A percentile compares a stretch with the other conserved stretches of the same genome.
phyloP scores from a whole-genome alignment of 2,113 vertebrate species.

The Haliaeetus leucogaster region DNA sequence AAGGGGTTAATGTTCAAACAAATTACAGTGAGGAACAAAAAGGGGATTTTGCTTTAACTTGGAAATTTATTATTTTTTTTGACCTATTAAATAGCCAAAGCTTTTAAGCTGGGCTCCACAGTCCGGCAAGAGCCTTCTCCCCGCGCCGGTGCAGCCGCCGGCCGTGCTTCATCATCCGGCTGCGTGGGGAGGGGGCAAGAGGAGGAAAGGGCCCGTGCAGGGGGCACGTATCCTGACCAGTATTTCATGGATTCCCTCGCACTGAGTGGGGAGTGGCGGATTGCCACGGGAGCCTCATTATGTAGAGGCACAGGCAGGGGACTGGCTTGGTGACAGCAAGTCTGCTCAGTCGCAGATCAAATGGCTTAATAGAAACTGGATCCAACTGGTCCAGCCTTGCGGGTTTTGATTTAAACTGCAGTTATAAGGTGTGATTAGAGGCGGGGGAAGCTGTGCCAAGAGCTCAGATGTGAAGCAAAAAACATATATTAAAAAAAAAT shows the following conservation, averaged over 20 bases:
- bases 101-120: background rate
- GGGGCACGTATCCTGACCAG: background rate
- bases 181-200: background rate
- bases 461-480: constrained; percentile 20
- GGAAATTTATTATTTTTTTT: background rate
- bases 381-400: constrained; percentile 40
- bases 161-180: background rate
- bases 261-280: background rate
- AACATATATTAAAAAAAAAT: background rate
- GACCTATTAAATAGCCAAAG: background rate
- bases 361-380: constrained; percentile 54
- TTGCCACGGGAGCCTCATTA: background rate
- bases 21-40: background rate
- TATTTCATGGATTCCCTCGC: background rate
- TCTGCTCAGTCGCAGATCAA: constrained; percentile 50
- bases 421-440: constrained; percentile 45
- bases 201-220: background rate
- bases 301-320: constrained; percentile 28
- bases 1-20: background rate
- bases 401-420: constrained; percentile 50
- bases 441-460: background rate
- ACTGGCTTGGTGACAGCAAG: constrained; percentile 55
- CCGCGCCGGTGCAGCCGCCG: fast-evolving
- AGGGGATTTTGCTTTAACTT: background rate
- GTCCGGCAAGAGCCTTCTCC: background rate